phyloP scores from a whole-genome alignment of 1,140 invertebrate genomes.

The Delia radicum region DNA sequence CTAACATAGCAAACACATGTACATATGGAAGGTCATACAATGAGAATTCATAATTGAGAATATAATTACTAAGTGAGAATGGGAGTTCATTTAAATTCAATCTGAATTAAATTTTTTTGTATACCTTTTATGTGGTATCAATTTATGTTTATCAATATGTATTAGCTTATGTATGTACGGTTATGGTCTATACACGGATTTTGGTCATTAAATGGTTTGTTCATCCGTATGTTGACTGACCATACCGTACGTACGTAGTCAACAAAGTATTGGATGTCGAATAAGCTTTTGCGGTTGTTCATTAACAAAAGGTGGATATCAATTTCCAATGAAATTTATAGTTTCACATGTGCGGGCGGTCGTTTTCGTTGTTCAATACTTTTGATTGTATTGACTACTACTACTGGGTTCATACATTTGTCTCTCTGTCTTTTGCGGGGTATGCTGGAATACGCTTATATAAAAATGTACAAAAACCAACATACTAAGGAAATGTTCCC shows the following conservation, averaged over 20 bases:
- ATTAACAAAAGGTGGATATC: constrained; percentile 12
- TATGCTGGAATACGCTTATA: too few relatives aligned
- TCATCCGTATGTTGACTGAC: background rate
- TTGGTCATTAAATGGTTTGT: background rate
- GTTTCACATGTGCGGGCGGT: constrained; percentile 3
- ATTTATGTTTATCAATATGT: too few relatives aligned
- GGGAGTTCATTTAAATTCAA: too few relatives aligned
- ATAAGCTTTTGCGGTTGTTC: background rate
- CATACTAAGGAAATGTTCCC: too few relatives aligned
- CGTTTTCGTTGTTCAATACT: background rate
- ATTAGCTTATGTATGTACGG: background rate
- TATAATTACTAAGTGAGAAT: background rate
- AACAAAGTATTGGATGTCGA: background rate
- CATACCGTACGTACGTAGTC: background rate
- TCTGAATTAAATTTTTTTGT: too few relatives aligned
- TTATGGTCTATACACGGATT: background rate
- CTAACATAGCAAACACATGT: too few relatives aligned
- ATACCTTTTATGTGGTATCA: too few relatives aligned
- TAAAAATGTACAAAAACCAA: too few relatives aligned
- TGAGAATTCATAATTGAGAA: too few relatives aligned
- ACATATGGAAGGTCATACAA: too few relatives aligned
- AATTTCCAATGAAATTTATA: constrained; percentile 6
- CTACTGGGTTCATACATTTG: background rate
- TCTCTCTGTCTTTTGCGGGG: background rate
- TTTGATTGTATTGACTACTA: background rate